These are phyloP conservation scores for Bilobella aurantiaca DNA, from an alignment of 1,140 invertebrate species.

Conservation along the genomic window DNA sequence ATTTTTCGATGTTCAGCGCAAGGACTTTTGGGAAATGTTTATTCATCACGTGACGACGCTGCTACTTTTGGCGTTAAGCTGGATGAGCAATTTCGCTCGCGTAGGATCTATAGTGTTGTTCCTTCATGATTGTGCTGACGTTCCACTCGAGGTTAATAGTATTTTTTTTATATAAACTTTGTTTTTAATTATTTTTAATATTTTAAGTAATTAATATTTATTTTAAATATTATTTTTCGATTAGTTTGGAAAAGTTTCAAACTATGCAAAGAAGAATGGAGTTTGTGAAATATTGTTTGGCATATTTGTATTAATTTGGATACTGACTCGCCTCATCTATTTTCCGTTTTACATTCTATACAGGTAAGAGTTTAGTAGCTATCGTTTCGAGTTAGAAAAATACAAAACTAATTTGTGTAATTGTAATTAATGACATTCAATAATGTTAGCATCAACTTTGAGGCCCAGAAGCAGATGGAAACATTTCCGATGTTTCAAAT, in stretches of 20 bases:
- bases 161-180: not conserved
- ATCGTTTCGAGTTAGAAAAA: not conserved
- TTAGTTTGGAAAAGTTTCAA: conserved; percentile 76
- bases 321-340: conserved; percentile 67
- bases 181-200: conserved; percentile 30
- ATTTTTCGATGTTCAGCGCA: conserved; percentile 81
- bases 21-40: conserved; percentile 99
- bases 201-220: conserved; percentile 10
- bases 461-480: conserved; percentile 67
- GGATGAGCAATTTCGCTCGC: conserved; percentile 84
- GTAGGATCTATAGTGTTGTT: conserved; percentile 87
- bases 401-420: not conserved
- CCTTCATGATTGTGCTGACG: conserved; percentile 89
- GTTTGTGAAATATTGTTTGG: conserved; percentile 75
- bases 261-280: conserved; percentile 78
- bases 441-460: conserved; percentile 46
- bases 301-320: conserved; percentile 78
- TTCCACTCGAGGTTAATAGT: conserved; percentile 68
- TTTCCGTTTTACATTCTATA: conserved; percentile 76
- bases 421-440: not conserved
- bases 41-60: conserved; percentile 91
- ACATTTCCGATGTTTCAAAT: conserved; percentile 92
- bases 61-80: conserved; percentile 76
- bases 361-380: conserved; percentile 45
- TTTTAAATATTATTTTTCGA: conserved; percentile 38